Conservation (phyloP, 1,140 invertebrate species). For the Tenebrio molitor region DNA sequence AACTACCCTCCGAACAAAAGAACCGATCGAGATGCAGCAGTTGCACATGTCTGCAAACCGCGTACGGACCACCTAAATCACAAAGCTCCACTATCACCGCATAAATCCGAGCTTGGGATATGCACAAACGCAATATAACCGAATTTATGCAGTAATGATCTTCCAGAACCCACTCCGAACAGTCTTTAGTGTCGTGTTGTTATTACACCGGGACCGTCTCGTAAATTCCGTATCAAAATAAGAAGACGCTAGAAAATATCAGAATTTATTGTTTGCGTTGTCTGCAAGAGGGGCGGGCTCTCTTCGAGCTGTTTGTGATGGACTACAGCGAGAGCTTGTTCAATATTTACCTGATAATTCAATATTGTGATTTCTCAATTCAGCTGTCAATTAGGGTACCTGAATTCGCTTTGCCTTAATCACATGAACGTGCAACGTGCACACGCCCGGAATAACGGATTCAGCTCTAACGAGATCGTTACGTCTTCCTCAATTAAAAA, state of each 20-base stretch:
- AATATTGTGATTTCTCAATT: constrained; percentile 7
- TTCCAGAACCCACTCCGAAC: not conserved
- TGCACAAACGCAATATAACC: constrained; percentile 30
- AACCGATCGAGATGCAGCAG: not conserved
- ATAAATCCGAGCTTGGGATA: constrained; percentile 10
- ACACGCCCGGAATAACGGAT: not conserved
- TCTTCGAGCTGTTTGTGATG: not conserved
- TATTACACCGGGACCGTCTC: constrained; percentile 17
- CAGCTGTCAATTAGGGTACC: constrained; percentile 23
- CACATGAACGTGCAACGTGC: not conserved
- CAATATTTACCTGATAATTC: constrained; percentile 15
- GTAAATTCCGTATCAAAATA: constrained; percentile 2
- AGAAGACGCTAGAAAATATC: constrained; percentile 8
- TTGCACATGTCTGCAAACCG: constrained; percentile 4
- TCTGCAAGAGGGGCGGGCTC: not conserved
- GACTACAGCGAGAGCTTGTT: constrained; percentile 2
- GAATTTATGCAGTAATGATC: constrained; percentile 45
- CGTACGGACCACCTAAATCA: not conserved
- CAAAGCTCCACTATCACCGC: constrained; percentile 12
- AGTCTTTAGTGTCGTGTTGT: constrained; percentile 28
- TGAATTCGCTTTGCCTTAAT: constrained; percentile 18
- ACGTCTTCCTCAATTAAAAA: not conserved
- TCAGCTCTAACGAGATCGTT: constrained; percentile 12
- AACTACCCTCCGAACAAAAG: not conserved
- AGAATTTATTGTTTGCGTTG: not conserved